Evolutionary conservation across 1,140 invertebrate species (phyloP), one percentile per base, ranked within the genome.

Genomic region (Pygmarrhopalites habei): DNA sequence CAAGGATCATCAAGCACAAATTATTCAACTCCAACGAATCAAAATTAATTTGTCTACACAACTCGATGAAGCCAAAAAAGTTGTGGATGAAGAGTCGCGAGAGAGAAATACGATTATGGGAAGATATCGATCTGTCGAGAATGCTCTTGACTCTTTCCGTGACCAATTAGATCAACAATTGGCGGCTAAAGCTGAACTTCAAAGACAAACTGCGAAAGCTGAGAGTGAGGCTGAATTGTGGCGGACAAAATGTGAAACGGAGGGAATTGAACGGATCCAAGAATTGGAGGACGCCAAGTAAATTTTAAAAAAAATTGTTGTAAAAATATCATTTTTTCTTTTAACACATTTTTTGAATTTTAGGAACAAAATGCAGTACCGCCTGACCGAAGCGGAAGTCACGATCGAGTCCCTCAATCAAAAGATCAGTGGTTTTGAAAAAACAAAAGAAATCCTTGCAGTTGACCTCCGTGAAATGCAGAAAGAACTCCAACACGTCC

Each of bases 391-490:
- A 78, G 92, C 95, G 70, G 95, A 98, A 77, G 93, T 97, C 77
- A 91, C 90, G 72, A 92, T 97, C 73, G 96, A 99, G 78, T 90
- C 91, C 47, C 89, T 98, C 75, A 94, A 98, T 82, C 88, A 92
- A 78, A 98, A 98, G 82, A 90, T 92, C 74, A 86, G 90, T 73
- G 90, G 89, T 62, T 82, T 98, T 63, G 96, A 99, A 76, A 99
- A 99, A 84, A 93, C 90, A 75, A 98, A 98, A 79, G 87, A 93
- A 79, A 85, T 95, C 71, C 82, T 99, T 69, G 85, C 91, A 69
- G 95, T 92, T 68, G 95, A 99, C 80, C 87, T 99, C 72, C 96
- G 99, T 78, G 97, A 99, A 77, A 82, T 98, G 71, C 90, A 93
- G 79, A 85, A 98, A 72, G 96, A 99, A 80, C 92, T 98, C 73